phyloP scores from a whole-genome alignment of 2,797 vertebrate species.

The Siniperca undulata region DNA sequence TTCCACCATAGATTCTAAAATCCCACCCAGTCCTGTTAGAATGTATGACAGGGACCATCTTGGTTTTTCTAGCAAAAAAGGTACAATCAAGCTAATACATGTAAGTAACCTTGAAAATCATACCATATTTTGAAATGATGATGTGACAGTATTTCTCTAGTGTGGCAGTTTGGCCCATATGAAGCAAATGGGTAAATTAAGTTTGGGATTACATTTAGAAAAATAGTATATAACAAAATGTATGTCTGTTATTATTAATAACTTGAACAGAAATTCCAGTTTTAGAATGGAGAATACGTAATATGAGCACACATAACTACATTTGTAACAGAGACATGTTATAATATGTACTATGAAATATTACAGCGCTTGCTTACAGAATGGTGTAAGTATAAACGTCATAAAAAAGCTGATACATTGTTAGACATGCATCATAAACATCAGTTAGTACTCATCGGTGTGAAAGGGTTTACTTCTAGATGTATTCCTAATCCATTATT shows the following conservation, averaged over 20 bases:
- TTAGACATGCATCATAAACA: conserved; percentile 16
- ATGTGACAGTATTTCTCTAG: not conserved
- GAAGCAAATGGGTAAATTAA: not conserved
- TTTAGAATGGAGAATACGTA: not conserved
- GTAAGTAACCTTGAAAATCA: conserved; percentile 1
- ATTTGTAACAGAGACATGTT: not conserved
- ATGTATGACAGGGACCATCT: conserved; percentile 21
- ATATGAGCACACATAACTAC: not conserved
- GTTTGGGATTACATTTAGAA: not conserved
- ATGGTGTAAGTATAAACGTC: not conserved
- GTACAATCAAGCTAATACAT: not conserved
- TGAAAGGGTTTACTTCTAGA: not conserved
- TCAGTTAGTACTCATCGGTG: not conserved
- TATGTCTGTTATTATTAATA: not conserved
- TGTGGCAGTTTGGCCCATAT: not conserved
- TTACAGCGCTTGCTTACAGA: not conserved
- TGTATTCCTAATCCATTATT: conserved; percentile 16
- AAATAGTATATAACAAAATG: not conserved
- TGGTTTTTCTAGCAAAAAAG: not conserved
- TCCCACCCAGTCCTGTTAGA: conserved; percentile 30
- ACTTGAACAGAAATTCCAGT: not conserved
- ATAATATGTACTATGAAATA: not conserved
- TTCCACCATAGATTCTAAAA: conserved; percentile 38
- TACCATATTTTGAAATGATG: not conserved
- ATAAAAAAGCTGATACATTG: conserved; percentile 12